Conservation (phyloP, 2,113 vertebrate genomes). For the Amazona guildingii region DNA sequence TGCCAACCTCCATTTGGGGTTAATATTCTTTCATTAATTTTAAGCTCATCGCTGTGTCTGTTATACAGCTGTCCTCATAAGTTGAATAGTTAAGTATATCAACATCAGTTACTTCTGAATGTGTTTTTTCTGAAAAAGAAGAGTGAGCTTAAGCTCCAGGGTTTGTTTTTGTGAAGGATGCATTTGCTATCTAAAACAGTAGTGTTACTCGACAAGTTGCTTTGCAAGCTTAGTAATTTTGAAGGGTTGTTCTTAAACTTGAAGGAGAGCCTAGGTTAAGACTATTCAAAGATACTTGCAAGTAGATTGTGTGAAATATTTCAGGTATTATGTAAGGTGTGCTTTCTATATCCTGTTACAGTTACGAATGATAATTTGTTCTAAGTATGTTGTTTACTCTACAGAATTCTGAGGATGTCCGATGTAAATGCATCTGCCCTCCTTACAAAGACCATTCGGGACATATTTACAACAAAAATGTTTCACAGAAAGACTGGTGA, state of each 20-base stretch:
- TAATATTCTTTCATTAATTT: background rate
- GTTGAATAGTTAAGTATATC: background rate
- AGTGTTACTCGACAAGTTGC: background rate
- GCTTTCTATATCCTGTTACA: background rate
- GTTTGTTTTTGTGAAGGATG: background rate
- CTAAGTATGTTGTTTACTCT: constrained; percentile 37
- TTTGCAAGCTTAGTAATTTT: background rate
- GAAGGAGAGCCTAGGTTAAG: background rate
- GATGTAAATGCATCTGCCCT: constrained; percentile 98
- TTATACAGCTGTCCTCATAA: background rate
- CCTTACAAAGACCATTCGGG: constrained; percentile 92
- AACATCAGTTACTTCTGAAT: background rate
- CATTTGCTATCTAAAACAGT: background rate
- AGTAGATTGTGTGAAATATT: background rate
- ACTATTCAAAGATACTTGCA: background rate
- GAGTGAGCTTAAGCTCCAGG: background rate
- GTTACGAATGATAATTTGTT: background rate
- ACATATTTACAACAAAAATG: constrained; percentile 94
- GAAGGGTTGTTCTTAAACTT: background rate
- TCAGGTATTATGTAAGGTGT: background rate
- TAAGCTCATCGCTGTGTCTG: background rate
- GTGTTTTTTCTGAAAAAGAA: background rate
- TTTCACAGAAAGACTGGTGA: constrained; percentile 98
- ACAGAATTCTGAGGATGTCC: constrained; percentile 92
- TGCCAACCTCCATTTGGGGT: background rate